Evolutionary conservation across 2,888 invertebrate species (phyloP).

Genomic region (Diogma glabrata): DNA sequence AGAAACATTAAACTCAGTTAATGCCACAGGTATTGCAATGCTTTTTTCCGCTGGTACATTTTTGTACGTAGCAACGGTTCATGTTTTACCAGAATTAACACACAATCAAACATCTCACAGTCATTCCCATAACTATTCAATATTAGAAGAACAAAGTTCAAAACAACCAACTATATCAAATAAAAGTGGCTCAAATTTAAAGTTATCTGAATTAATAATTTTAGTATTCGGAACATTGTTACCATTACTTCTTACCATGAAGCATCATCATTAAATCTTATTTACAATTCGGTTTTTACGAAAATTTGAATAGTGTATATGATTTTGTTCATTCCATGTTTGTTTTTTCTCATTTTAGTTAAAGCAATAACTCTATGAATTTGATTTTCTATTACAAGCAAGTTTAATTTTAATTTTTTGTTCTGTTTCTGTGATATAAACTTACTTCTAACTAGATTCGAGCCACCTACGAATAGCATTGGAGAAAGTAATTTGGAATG

Average conservation of each 20-base stretch:
- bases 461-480: too few relatives aligned
- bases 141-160: constrained; percentile 26
- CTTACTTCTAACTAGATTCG: too few relatives aligned
- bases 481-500: too few relatives aligned
- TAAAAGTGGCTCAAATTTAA: constrained; percentile 46
- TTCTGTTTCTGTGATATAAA: too few relatives aligned
- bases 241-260: constrained; percentile 81
- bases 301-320: too few relatives aligned
- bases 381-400: too few relatives aligned
- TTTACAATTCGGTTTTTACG: too few relatives aligned
- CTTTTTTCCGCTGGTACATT: constrained; percentile 98
- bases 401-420: too few relatives aligned
- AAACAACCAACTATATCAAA: constrained; percentile 25
- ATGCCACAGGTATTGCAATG: constrained; percentile 96
- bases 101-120: constrained; percentile 34
- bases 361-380: too few relatives aligned
- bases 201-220: constrained; percentile 65
- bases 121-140: constrained; percentile 23
- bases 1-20: constrained; percentile 75
- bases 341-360: too few relatives aligned
- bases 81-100: constrained; percentile 91
- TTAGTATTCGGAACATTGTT: constrained; percentile 78
- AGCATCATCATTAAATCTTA: constrained; percentile 77
- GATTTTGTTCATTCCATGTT: too few relatives aligned
- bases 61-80: constrained; percentile 96